Base-by-base conservation (phyloP, 1,140 invertebrate species). In the Polyergus mexicanus region DNA sequence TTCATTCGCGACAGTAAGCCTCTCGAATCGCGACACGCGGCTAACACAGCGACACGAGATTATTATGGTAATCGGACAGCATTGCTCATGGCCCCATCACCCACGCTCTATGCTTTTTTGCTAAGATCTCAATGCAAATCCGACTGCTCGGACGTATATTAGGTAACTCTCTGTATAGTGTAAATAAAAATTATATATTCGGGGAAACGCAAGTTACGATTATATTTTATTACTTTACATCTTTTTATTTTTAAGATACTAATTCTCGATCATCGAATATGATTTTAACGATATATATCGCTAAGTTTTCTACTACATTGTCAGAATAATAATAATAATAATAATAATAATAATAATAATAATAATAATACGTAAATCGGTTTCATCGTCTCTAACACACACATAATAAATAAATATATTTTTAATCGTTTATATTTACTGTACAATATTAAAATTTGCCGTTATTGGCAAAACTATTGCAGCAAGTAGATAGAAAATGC, bases 1-100 rank as follows among this genome's bases (percentile, higher is more conserved):
- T 69, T 60, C 74, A 51, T 83, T 86, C 77, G 8, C 85, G 65
- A n/a, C 65, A 32, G 41, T 54, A 51, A 51, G 35, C 56, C 62
- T 11, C 56, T 86, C 77, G 41, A 83, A 47, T 74, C 66, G 66
- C 76, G 44, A 86, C 81, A 77, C 44, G 54, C 54, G 68, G 62
- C 44, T 41, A 60, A 32, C 56, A 81, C 35, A 58, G 22, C 69
- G 85, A 85, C 86, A 87, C 71, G 78, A 58, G 68, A 87, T 91
- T 91, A 91, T 88, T 88, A 90, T 89, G 88, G 80, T 91, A 90
- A 91, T 87, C 87, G 86, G 44, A 72, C 76, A 62, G 44, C 75
- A 66, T 84, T 87, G 80, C 84, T 89, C 78, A 63, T 68, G 58
- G 38, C 60, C 28, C 51, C 47, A 63, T 71, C 44, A 85, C 84